phyloP scores from a whole-genome alignment of 2,888 invertebrate genomes.

The Cremastinae sp. region DNA sequence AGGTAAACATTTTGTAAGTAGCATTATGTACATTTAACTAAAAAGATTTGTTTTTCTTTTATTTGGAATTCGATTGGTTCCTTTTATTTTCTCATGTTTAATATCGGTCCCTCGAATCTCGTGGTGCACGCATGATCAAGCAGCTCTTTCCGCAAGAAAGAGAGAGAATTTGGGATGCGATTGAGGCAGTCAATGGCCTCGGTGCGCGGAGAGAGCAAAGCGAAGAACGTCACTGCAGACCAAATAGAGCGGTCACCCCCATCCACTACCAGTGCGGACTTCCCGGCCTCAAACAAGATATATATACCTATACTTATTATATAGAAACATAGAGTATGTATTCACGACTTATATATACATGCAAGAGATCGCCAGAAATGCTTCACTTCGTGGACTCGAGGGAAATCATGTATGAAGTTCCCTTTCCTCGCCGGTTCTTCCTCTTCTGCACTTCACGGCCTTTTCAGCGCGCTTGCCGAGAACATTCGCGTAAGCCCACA shows the following conservation, averaged over 20 bases:
- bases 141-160: constrained; percentile 73
- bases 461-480: constrained; percentile 60
- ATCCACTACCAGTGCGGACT: constrained; percentile 62
- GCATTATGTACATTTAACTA: too few species aligned
- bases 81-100: constrained; percentile 37
- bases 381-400: constrained; percentile 77
- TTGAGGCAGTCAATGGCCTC: constrained; percentile 54
- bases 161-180: constrained; percentile 58
- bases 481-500: constrained; percentile 52
- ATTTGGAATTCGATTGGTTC: constrained; percentile 18
- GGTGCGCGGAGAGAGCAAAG: constrained; percentile 14
- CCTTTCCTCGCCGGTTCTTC: constrained; percentile 65
- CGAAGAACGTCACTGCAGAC: constrained; percentile 53
- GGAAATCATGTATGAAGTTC: constrained; percentile 79
- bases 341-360: constrained; percentile 8
- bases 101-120: constrained; percentile 72
- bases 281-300: constrained; percentile 11
- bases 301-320: constrained; percentile 23
- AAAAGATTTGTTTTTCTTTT: too few species aligned
- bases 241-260: constrained; percentile 61
- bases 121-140: constrained; percentile 77
- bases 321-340: constrained; percentile 41
- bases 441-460: constrained; percentile 62
- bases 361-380: constrained; percentile 77
- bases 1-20: too few species aligned